These are phyloP conservation scores for Opisthograptis luteolata DNA, from an alignment of 2,888 invertebrate genomes.

Conservation along the genomic window DNA sequence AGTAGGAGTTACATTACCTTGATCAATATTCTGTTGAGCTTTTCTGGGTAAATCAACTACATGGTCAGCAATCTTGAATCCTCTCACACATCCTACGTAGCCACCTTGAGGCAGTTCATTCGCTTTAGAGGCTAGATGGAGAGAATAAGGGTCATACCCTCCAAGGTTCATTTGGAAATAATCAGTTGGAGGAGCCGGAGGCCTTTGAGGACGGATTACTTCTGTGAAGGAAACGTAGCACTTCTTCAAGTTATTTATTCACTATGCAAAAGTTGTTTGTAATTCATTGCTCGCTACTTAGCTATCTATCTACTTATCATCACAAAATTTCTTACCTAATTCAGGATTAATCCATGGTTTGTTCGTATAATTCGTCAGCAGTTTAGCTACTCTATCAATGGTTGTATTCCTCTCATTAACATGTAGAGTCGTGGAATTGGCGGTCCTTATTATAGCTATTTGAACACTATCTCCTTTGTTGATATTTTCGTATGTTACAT, in stretches of 20 bases:
- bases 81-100: conserved; percentile 94
- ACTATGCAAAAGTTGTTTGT: too few species aligned
- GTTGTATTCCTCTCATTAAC: conserved; percentile 91
- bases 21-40: conserved; percentile 87
- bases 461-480: conserved; percentile 94
- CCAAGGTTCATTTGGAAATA: conserved; percentile 96
- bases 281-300: neutral
- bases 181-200: conserved; percentile 94
- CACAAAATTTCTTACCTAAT: conserved; percentile 80
- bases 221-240: conserved; percentile 80
- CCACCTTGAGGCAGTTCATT: conserved; percentile 84
- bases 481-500: conserved; percentile 89
- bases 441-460: conserved; percentile 91
- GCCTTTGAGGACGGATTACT: conserved; percentile 93
- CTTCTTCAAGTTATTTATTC: neutral
- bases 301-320: neutral
- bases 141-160: conserved; percentile 91
- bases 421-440: conserved; percentile 89
- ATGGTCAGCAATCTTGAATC: conserved; percentile 92
- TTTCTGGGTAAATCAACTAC: conserved; percentile 91
- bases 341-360: conserved; percentile 95
- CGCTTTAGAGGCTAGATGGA: conserved; percentile 77
- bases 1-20: conserved; percentile 86
- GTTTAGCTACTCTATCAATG: conserved; percentile 86
- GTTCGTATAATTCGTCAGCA: conserved; percentile 91